Conservation (phyloP, 2,888 invertebrate species). For the Nomada ruficornis region DNA sequence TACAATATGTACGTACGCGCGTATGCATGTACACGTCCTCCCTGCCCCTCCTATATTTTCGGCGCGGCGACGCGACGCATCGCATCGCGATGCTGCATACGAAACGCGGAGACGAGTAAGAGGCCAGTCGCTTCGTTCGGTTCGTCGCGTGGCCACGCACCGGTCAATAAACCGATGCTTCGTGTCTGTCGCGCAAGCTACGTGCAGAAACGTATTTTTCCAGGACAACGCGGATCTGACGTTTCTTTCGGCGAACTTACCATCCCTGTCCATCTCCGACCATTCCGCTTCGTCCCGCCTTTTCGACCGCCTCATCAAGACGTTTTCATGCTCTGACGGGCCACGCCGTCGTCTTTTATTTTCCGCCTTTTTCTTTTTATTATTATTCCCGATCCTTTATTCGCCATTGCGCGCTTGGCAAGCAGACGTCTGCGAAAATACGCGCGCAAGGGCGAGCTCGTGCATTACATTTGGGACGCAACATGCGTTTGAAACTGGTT, state of each 20-base stretch:
- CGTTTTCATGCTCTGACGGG: slow-evolving; percentile 53
- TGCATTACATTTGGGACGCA: slow-evolving; percentile 65
- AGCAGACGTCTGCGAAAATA: slow-evolving; percentile 59
- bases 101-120: slow-evolving; percentile 41
- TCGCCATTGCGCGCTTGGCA: slow-evolving; percentile 69
- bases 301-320: slow-evolving; percentile 12
- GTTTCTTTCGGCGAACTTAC: slow-evolving; percentile 52
- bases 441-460: slow-evolving; percentile 25
- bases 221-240: slow-evolving; percentile 60
- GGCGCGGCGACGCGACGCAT: slow-evolving; percentile 37
- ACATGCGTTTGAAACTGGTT: slow-evolving; percentile 78
- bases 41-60: slow-evolving; percentile 36
- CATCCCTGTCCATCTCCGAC: slow-evolving; percentile 19
- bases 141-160: slow-evolving; percentile 37
- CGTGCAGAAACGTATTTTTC: slow-evolving; percentile 74
- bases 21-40: neutral
- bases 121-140: slow-evolving; percentile 32
- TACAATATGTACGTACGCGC: too few species aligned
- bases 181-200: slow-evolving; percentile 29
- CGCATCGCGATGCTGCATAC: slow-evolving; percentile 50
- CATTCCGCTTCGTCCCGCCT: slow-evolving; percentile 41
- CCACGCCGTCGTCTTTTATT: slow-evolving; percentile 68
- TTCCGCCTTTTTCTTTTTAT: too few species aligned
- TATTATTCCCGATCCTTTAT: slow-evolving; percentile 78
- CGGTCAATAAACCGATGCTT: slow-evolving; percentile 47